A percentile compares a stretch with the other conserved stretches of the same genome.
Conservation (phyloP, 2,888 invertebrate species). For the Beris chalybata region DNA sequence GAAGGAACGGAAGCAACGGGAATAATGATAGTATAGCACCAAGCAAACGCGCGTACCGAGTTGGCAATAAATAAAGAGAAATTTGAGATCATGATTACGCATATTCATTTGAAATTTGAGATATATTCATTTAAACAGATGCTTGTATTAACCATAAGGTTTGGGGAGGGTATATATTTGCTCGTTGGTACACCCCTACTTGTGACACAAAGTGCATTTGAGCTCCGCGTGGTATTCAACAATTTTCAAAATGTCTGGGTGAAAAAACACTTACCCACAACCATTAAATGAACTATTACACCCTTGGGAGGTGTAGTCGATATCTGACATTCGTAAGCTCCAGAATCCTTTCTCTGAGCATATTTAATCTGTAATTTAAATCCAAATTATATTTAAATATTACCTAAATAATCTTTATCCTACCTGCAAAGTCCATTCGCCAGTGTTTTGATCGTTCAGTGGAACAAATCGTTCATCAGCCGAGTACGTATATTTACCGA, state of each 20-base stretch:
- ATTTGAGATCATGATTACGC: no score
- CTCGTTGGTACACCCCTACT: no score
- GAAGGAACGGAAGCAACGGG: no score
- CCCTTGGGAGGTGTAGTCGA: conserved; percentile 43
- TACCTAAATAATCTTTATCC: not conserved
- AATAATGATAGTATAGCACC: no score
- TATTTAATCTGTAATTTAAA: conserved; percentile 40
- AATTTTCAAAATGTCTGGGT: no score
- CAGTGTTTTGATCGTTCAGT: conserved; percentile 41
- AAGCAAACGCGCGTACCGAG: no score
- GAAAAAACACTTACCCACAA: conserved; percentile 40
- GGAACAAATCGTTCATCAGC: conserved; percentile 43
- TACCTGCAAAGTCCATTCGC: conserved; percentile 43
- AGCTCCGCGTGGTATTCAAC: not conserved
- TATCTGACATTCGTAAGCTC: conserved; percentile 43
- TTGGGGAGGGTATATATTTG: not conserved
- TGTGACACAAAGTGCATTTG: not conserved
- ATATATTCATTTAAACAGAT: no score
- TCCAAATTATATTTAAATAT: not conserved
- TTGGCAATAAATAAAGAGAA: no score
- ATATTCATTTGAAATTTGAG: no score
- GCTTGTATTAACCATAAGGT: no score
- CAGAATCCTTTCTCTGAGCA: conserved; percentile 42
- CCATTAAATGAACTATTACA: conserved; percentile 41
- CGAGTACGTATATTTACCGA: conserved; percentile 43